Conservation (phyloP, 2,888 invertebrate genomes). For the Agrotis ipsilon region DNA sequence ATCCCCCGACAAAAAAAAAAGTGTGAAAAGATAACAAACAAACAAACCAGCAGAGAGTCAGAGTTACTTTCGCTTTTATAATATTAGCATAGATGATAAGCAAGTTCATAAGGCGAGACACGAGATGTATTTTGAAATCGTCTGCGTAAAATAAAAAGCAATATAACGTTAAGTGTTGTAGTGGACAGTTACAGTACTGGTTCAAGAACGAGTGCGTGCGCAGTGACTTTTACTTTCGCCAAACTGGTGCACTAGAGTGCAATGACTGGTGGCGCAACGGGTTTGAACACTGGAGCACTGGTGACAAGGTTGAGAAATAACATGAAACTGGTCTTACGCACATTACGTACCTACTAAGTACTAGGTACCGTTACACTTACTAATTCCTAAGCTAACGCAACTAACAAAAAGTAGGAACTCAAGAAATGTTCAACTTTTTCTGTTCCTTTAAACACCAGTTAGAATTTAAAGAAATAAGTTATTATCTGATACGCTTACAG, state of each 20-base stretch:
- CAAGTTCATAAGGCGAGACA: background rate
- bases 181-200: constrained; percentile 60
- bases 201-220: constrained; percentile 70
- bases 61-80: background rate
- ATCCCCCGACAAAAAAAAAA: too few relatives aligned
- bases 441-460: constrained; percentile 27
- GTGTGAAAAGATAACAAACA: background rate
- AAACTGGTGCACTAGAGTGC: constrained; percentile 81
- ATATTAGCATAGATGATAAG: background rate
- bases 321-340: constrained; percentile 76
- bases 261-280: constrained; percentile 79
- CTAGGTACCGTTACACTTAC: constrained; percentile 61
- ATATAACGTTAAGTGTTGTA: constrained; percentile 23
- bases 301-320: constrained; percentile 89
- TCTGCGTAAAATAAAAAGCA: constrained; percentile 13
- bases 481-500: constrained; percentile 32
- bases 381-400: constrained; percentile 40
- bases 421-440: constrained; percentile 41
- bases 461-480: constrained; percentile 51
- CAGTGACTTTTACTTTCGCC: constrained; percentile 87
- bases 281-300: constrained; percentile 84
- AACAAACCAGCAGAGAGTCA: background rate
- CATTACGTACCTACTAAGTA: constrained; percentile 62
- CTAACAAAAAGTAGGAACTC: constrained; percentile 39
- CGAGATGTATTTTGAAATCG: background rate